Evolutionary conservation across 2,113 vertebrate genomes (phyloP).

Genomic region (Labeo rohita): DNA sequence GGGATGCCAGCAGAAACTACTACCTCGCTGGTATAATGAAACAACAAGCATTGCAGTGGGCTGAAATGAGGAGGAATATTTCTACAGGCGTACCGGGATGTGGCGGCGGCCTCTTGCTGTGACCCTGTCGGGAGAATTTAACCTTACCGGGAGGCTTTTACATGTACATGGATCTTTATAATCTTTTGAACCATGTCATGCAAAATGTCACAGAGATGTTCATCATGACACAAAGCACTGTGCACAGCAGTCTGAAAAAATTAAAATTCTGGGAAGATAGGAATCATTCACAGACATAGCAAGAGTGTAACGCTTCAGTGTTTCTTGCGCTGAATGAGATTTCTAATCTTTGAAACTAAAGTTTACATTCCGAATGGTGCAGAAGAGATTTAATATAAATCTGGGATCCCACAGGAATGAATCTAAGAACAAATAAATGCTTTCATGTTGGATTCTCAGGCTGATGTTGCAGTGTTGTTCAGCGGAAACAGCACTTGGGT

Average conservation of each 20-base stretch:
- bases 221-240: constrained; percentile 9
- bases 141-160: neutral
- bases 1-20: constrained; percentile 37
- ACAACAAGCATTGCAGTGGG: neutral
- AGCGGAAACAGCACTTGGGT: neutral
- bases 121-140: constrained; percentile 29
- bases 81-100: neutral
- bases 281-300: neutral
- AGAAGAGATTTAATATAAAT: neutral
- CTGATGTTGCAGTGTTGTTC: neutral
- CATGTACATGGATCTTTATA: constrained; percentile 21
- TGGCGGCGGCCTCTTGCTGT: neutral
- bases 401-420: neutral
- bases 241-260: neutral
- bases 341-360: neutral
- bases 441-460: neutral
- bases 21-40: constrained; percentile 5
- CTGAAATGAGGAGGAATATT: constrained; percentile 20
- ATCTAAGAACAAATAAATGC: neutral
- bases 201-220: constrained; percentile 28
- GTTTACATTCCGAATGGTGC: neutral
- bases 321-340: neutral
- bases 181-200: constrained; percentile 18
- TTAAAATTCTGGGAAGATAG: neutral
- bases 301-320: neutral